phyloP scores from a whole-genome alignment of 2,888 invertebrate species.

The Plebejus argus region DNA sequence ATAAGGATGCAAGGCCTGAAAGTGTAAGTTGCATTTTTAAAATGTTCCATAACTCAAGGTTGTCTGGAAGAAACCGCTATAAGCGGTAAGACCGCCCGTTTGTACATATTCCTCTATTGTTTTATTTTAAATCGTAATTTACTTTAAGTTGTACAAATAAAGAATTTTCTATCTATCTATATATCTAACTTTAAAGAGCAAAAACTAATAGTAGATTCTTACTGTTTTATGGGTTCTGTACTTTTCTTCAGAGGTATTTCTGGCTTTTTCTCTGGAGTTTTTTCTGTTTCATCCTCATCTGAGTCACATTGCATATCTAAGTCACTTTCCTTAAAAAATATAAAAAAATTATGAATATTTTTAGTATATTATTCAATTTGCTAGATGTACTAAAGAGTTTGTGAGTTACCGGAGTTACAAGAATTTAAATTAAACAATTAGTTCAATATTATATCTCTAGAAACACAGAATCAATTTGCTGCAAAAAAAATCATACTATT shows the following conservation, averaged over 20 bases:
- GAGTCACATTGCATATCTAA: slow-evolving; percentile 78
- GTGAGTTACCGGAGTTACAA: no score
- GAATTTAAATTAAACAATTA: no score
- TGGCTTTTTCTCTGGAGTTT: slow-evolving; percentile 62
- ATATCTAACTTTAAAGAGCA: slow-evolving; percentile 34
- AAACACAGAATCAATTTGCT: no score
- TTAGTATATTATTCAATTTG: neutral
- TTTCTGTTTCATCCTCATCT: slow-evolving; percentile 70
- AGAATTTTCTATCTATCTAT: no score
- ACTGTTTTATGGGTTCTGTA: slow-evolving; percentile 84
- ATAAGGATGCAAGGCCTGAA: slow-evolving; percentile 95
- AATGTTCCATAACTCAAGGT: neutral
- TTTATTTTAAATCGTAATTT: no score
- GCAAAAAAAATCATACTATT: no score
- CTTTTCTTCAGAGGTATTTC: slow-evolving; percentile 55
- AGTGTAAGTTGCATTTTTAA: slow-evolving; percentile 46
- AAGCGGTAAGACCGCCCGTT: no score
- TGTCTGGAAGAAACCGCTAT: no score
- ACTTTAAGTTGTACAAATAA: no score
- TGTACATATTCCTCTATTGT: no score
- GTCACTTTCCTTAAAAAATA: slow-evolving; percentile 67
- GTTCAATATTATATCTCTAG: no score
- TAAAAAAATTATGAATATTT: slow-evolving; percentile 10
- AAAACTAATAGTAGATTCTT: slow-evolving; percentile 53
- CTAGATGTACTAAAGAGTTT: no score